Base-by-base conservation (phyloP, 30 jellyfish, hydroid and myxozoan species). In the Catostylus mosaicus region DNA sequence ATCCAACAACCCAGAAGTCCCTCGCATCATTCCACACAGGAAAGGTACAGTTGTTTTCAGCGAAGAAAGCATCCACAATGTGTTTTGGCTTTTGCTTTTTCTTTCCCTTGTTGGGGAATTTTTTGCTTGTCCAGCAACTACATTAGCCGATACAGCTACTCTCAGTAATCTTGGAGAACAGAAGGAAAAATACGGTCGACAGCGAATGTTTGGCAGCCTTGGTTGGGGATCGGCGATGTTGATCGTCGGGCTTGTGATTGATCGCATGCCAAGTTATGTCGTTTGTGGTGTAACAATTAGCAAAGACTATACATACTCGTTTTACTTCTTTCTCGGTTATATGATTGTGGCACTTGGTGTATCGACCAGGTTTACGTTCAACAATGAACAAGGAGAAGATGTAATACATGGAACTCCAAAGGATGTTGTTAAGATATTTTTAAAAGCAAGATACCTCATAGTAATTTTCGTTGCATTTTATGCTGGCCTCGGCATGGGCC, bases 171-270 rank as follows among this genome's bases (percentile, higher is more conserved):
- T 95, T 18, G 99, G 99, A 12, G 99, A 95, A 16, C 62, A 89
- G 32, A 88, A 95, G 77, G 99, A 95, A 46, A 78, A 82, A 46
- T 95, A 95, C 77, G 99, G 99, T 2, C 90, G 99, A 51, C 99
- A 95, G 45, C 54, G 99, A 33, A 95, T 95, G 99, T 95, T 95
- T 62, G 99, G 99, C 8, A 95, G 99, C 83, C 82, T 95, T 31
- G 99, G 99, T 2, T 95, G 99, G 99, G 99, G 99, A 30, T 82
- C 99, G 57, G 99, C 99, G 7, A 95, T 95, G 99, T 75, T 95
- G 67, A 59, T 73, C 5, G 99, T 95, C 51, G 99, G 99, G 33
- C 91, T 89, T 57, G 96, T 89, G 4, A 95, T 95, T 35, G 99
- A 95, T 69, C 82, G 88, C 10, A 84, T 95, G 94, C 99, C 99